Percentiles rank a stretch among this genome's conserved stretches.
Conservation (phyloP, 2,797 vertebrate species). For the Cynodonichthys magdalenae region DNA sequence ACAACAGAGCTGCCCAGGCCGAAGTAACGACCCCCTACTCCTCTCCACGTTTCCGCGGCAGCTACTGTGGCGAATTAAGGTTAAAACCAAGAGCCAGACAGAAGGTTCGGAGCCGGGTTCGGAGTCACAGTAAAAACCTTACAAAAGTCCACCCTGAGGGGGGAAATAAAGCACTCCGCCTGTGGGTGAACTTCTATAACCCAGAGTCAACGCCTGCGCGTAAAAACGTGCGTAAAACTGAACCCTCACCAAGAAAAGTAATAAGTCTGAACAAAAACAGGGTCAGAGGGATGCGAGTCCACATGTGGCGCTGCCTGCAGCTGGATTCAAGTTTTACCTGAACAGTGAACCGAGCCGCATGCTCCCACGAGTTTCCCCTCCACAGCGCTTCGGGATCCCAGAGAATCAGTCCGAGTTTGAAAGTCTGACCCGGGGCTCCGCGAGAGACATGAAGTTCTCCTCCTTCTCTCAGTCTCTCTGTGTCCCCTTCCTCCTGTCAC, state of each 20-base stretch:
- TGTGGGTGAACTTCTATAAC: slow-evolving; percentile 50
- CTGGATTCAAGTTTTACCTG: slow-evolving; percentile 75
- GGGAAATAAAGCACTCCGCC: slow-evolving; percentile 1
- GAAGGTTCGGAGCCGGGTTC: slow-evolving; percentile 17
- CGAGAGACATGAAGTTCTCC: slow-evolving; percentile 43
- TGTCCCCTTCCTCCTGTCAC: slow-evolving; percentile 67
- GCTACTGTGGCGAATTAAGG: slow-evolving; percentile 73
- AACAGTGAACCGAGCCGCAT: slow-evolving; percentile 71
- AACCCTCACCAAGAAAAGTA: slow-evolving; percentile 8
- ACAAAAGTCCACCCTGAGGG: slow-evolving; percentile 39
- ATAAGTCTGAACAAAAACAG: slow-evolving; percentile 2
- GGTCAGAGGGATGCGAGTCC: neutral
- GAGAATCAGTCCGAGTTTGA: slow-evolving; percentile 31
- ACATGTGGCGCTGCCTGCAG: slow-evolving; percentile 37
- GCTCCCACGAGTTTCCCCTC: slow-evolving; percentile 38
- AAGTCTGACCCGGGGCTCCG: slow-evolving; percentile 19
- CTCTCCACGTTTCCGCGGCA: slow-evolving; percentile 69
- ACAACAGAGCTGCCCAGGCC: slow-evolving; percentile 77
- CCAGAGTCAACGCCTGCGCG: slow-evolving; percentile 33
- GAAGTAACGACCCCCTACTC: slow-evolving; percentile 81
- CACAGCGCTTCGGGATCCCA: slow-evolving; percentile 17
- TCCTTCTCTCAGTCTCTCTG: slow-evolving; percentile 35
- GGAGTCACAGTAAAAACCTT: slow-evolving; percentile 20
- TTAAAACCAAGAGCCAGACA: slow-evolving; percentile 45
- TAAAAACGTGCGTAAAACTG: slow-evolving; percentile 65